These are phyloP conservation scores for Coreius guichenoti DNA, from an alignment of 2,797 vertebrate species.

Conservation along the genomic window DNA sequence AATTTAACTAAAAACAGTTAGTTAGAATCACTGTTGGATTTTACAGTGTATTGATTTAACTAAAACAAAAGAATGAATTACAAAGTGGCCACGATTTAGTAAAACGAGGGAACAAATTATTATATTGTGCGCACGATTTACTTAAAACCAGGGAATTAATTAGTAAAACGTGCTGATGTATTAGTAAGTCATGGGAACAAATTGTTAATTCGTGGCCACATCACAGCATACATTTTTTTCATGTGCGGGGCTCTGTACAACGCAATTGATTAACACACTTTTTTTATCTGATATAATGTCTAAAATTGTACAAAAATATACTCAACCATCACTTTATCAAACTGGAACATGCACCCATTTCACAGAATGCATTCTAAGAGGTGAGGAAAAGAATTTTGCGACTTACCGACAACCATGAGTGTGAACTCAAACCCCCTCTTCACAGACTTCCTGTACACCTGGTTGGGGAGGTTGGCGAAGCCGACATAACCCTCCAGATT, in stretches of 20 bases:
- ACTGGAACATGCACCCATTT: background rate
- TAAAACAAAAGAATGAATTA: background rate
- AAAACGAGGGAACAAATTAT: too few species aligned
- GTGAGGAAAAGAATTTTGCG: slow-evolving; percentile 7
- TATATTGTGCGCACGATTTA: too few species aligned
- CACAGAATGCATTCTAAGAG: background rate
- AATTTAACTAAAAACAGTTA: too few species aligned
- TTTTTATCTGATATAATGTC: background rate
- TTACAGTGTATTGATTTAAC: too few species aligned
- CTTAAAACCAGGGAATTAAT: too few species aligned
- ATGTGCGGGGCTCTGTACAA: background rate
- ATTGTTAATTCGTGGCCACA: background rate
- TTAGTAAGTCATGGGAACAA: too few species aligned
- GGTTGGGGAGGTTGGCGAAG: slow-evolving; percentile 84
- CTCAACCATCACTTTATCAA: background rate
- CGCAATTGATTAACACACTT: background rate
- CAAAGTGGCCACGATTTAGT: too few species aligned
- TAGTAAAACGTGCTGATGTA: too few species aligned
- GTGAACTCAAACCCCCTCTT: slow-evolving; percentile 85
- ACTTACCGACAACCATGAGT: slow-evolving; percentile 85
- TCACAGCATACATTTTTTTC: background rate
- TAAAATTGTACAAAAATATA: background rate
- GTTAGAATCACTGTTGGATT: too few species aligned
- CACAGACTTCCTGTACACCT: slow-evolving; percentile 84
- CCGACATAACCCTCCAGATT: slow-evolving; percentile 84